phyloP scores from a whole-genome alignment of 2,113 vertebrate genomes.

The Bombycilla garrulus region DNA sequence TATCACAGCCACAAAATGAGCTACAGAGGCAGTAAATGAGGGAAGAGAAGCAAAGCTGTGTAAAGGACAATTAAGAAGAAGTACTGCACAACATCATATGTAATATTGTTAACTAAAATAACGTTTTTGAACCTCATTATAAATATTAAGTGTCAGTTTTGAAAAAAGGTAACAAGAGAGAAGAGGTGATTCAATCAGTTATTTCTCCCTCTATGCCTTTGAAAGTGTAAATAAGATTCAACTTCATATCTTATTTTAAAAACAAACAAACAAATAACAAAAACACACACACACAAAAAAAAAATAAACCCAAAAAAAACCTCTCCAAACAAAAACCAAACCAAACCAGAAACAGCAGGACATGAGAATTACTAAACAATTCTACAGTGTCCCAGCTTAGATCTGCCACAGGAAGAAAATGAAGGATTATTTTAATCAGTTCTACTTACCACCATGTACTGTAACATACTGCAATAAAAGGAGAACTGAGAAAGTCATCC shows the following conservation, averaged over 20 bases:
- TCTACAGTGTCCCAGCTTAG: neutral
- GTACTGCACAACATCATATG: neutral
- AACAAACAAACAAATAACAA: neutral
- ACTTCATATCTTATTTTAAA: neutral
- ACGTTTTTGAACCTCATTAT: neutral
- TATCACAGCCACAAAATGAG: neutral
- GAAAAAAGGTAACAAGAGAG: neutral
- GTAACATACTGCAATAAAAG: neutral
- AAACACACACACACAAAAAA: neutral
- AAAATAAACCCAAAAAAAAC: neutral
- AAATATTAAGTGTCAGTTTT: neutral
- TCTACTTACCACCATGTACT: conserved; percentile 54
- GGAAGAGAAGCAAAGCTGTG: neutral
- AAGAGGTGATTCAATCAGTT: neutral
- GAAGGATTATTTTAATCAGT: conserved; percentile 26
- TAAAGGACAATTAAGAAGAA: neutral
- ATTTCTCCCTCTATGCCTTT: neutral
- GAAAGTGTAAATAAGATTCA: neutral
- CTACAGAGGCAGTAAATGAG: neutral
- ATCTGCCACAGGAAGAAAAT: neutral
- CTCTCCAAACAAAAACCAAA: neutral
- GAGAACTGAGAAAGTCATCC: conserved; percentile 45
- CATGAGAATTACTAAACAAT: neutral
- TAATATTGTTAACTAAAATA: neutral
- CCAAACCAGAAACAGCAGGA: neutral